Conservation (phyloP, 2,797 vertebrate genomes). For the Cichlasoma orientale region DNA sequence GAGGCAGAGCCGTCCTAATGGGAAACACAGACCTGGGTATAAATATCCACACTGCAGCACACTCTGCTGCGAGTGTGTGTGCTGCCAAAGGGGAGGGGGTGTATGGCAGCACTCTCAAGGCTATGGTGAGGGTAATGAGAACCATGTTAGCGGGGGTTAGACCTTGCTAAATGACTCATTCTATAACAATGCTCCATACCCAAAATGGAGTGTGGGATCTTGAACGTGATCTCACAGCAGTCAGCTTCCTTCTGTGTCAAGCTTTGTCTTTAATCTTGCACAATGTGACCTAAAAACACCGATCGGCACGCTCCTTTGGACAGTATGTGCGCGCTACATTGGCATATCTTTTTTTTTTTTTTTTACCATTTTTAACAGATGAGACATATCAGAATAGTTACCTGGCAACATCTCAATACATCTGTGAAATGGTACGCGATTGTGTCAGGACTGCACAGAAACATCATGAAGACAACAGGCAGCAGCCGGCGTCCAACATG, state of each 20-base stretch:
- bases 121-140: slow-evolving; percentile 66
- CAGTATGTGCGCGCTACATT: background rate
- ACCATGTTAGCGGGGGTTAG: slow-evolving; percentile 53
- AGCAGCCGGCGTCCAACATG: too few species aligned
- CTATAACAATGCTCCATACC: slow-evolving; percentile 50
- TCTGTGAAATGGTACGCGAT: background rate
- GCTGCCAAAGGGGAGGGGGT: slow-evolving; percentile 42
- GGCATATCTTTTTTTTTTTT: background rate
- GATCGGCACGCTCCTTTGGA: background rate
- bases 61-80: slow-evolving; percentile 2
- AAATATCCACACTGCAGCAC: slow-evolving; percentile 61
- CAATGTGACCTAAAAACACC: background rate
- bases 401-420: background rate
- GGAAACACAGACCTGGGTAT: slow-evolving; percentile 70
- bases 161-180: slow-evolving; percentile 56
- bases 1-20: slow-evolving; percentile 57
- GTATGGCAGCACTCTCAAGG: slow-evolving; percentile 53
- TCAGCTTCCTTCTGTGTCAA: background rate
- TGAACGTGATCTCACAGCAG: slow-evolving; percentile 32
- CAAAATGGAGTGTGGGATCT: slow-evolving; percentile 40
- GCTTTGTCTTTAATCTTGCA: slow-evolving; percentile 16
- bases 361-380: background rate
- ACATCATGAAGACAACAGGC: background rate
- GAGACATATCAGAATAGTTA: background rate
- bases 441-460: background rate